Base-by-base conservation (phyloP, 2,888 invertebrate genomes). In the Zhuqinia jingwanae region DNA sequence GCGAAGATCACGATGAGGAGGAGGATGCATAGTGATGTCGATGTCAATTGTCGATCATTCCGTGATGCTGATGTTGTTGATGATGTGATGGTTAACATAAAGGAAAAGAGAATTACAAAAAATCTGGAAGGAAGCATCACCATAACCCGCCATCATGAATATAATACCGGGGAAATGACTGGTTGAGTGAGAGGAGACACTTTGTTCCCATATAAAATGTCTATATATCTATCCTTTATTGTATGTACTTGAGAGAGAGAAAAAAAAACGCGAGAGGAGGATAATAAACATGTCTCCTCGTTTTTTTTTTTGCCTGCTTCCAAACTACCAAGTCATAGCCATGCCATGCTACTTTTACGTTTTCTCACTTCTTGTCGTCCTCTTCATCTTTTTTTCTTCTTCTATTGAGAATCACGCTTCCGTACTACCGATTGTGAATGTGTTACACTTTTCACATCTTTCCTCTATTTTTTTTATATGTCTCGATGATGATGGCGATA, bases 221-320 rank as follows among this genome's bases (percentile, higher is more conserved):
- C 36, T 36, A 42, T 75, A 2, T 76, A n/a, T 10, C 10, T 13
- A 17, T 81, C n/a, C 58, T 75, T 82, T 82, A 82, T 82, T 22
- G 76, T 63, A 73, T 36, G 36, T 36, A 36, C 36, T 36, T 36
- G 36, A 36, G 36, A 36, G n/a, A n/a, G n/a, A n/a, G n/a, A n/a
- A n/a, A n/a, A n/a, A n/a, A 36, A 36, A 36, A 36, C 42, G 17
- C 30, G 13, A 11, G 25, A 20, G n/a, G 13, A 53, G 76, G 83
- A 83, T 83, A 83, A 83, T 83, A 83, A 83, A 83, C 56, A 76
- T 76, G 83, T 83, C 76, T 63, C 77, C 58, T 77, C 56, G 10
- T 15, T 47, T 53, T 53, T 53, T 53, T 53, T 8, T 20, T 50
- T 13, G 5, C 15, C 50, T 50, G 2, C 15, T 50, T 53, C 11